These are phyloP conservation scores for Rhinatrema bivittatum DNA, from an alignment of 2,797 vertebrate species.

Conservation along the genomic window DNA sequence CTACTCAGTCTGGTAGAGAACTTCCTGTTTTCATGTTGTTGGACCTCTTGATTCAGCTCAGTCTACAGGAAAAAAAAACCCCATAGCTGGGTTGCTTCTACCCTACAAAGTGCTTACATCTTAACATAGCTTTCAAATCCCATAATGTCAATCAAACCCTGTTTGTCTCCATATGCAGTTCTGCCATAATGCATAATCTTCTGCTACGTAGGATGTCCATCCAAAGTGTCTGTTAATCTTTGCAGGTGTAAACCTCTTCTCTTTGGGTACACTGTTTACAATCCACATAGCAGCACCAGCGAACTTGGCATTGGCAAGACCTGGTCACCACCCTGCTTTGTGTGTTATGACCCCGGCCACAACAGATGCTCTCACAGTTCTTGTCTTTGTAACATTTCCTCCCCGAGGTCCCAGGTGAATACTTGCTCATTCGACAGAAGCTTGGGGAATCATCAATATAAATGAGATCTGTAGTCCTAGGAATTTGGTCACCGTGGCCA, in stretches of 20 bases:
- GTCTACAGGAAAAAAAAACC: constrained; percentile 26
- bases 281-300: constrained; percentile 98
- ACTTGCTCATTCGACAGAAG: constrained; percentile 88
- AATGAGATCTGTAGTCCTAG: constrained; percentile 86
- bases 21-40: constrained; percentile 36
- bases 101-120: constrained; percentile 52
- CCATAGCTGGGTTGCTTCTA: constrained; percentile 40
- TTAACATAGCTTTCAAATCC: constrained; percentile 33
- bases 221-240: constrained; percentile 51
- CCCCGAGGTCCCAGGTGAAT: constrained; percentile 81
- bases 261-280: constrained; percentile 96
- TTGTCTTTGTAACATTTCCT: constrained; percentile 96
- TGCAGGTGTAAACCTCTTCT: constrained; percentile 97
- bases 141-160: constrained; percentile 42
- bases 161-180: constrained; percentile 34
- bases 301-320: constrained; percentile 96
- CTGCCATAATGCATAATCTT: constrained; percentile 4
- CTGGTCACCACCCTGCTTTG: constrained; percentile 92
- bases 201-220: background rate
- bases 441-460: constrained; percentile 98
- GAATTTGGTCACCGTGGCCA: constrained; percentile 74
- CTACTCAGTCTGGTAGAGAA: constrained; percentile 32
- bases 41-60: constrained; percentile 16
- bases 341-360: constrained; percentile 92
- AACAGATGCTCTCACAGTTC: constrained; percentile 97